These are phyloP conservation scores for Malachius bipustulatus DNA, from an alignment of 2,888 invertebrate species.

Conservation along the genomic window DNA sequence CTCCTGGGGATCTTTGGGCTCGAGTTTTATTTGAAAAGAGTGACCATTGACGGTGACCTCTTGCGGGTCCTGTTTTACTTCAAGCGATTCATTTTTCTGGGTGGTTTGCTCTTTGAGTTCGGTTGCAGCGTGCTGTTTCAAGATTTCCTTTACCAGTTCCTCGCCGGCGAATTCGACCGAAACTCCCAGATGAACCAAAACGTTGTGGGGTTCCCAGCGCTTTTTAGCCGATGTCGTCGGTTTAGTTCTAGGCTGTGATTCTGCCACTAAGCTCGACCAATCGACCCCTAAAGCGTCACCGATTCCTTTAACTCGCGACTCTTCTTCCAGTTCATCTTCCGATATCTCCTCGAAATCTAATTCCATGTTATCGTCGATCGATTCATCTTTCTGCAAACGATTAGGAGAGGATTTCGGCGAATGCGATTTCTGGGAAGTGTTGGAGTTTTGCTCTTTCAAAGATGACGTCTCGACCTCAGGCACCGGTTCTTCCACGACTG, in stretches of 20 bases:
- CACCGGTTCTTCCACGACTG: constrained; percentile 23
- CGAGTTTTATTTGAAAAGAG: neutral
- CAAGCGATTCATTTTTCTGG: constrained; percentile 17
- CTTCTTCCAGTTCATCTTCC: constrained; percentile 79
- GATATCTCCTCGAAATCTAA: constrained; percentile 85
- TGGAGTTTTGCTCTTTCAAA: constrained; percentile 25
- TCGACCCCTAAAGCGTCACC: constrained; percentile 93
- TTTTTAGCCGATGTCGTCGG: constrained; percentile 50
- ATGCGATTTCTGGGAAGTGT: constrained; percentile 26
- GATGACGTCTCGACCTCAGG: constrained; percentile 22
- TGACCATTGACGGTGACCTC: constrained; percentile 17
- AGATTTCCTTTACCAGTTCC: constrained; percentile 40
- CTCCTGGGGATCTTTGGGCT: constrained; percentile 6
- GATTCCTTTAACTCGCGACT: constrained; percentile 58
- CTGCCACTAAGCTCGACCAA: constrained; percentile 81
- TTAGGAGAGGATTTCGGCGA: constrained; percentile 24
- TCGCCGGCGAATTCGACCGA: constrained; percentile 68
- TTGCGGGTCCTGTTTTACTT: constrained; percentile 18
- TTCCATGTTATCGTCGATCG: constrained; percentile 56
- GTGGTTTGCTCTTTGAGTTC: constrained; percentile 24
- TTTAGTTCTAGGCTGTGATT: constrained; percentile 48
- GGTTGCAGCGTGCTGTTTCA: constrained; percentile 32
- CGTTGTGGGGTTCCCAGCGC: constrained; percentile 69
- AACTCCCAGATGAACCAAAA: constrained; percentile 69
- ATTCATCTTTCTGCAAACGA: constrained; percentile 35